Conservation (phyloP, 1,140 invertebrate species). For the Psix sp. region DNA sequence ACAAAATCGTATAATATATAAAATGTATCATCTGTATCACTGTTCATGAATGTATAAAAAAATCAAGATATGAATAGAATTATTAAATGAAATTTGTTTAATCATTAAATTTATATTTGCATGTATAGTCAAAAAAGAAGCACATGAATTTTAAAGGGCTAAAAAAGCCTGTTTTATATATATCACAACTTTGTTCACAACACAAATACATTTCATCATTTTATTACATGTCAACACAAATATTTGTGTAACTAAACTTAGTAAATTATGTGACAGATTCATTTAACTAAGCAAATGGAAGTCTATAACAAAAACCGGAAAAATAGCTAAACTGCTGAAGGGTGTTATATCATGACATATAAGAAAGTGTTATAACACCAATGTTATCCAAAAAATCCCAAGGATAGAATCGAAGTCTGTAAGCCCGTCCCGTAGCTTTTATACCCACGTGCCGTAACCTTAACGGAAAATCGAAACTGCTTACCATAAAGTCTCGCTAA, state of each 20-base stretch:
- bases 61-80: too few relatives aligned
- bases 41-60: too few relatives aligned
- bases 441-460: slow-evolving; percentile 55
- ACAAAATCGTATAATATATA: slow-evolving; percentile 9
- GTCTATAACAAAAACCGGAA: slow-evolving; percentile 16
- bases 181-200: too few relatives aligned
- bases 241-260: too few relatives aligned
- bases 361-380: slow-evolving; percentile 58
- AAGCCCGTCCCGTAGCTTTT: slow-evolving; percentile 50
- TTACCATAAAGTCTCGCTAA: slow-evolving; percentile 60
- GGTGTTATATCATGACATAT: slow-evolving; percentile 32
- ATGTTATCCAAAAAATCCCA: slow-evolving; percentile 57
- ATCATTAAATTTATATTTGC: too few relatives aligned
- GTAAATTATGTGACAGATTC: slow-evolving; percentile 15
- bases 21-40: neutral
- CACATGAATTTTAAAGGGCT: too few relatives aligned
- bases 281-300: slow-evolving; percentile 42
- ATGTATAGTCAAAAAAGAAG: too few relatives aligned
- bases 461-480: slow-evolving; percentile 62
- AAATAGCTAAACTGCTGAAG: slow-evolving; percentile 40
- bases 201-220: too few relatives aligned
- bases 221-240: too few relatives aligned
- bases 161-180: too few relatives aligned
- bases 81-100: too few relatives aligned
- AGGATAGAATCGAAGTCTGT: slow-evolving; percentile 35